Base-by-base conservation (phyloP, 2,113 vertebrate genomes). In the Sialia sialis region DNA sequence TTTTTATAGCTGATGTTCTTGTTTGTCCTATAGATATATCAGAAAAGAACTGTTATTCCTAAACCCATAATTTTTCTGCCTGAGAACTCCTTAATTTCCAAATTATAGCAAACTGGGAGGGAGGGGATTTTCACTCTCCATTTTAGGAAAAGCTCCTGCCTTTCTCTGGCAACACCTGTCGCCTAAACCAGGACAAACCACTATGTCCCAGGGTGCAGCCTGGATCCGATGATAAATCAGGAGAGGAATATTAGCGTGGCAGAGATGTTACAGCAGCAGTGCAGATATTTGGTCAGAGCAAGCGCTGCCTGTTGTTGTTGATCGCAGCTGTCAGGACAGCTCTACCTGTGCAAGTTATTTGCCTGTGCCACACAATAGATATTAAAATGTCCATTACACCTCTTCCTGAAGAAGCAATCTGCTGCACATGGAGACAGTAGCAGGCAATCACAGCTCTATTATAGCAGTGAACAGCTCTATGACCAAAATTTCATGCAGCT, bases 321-420 rank as follows among this genome's bases (percentile, higher is more conserved):
- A 76, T 91, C 2, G 0, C 29, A 43, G 36, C 73, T 94, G 89
- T 87, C 87, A 89, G 66, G 82, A 77, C 51, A 85, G 82, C 90
- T 84, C 72, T 89, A 32, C 39, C 69, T 90, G 64, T 2, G 2
- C 56, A 54, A 81, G 69, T 86, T 81, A 88, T 95, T 92, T 93
- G 68, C 62, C 72, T 82, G 12, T 63, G 66, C 81, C 89, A 68
- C 92, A 81, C 74, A 68, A 78, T 56, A 78, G 86, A 34, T 68
- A 95, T 94, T 96, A 78, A 96, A 95, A 94, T 68, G 69, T 43
- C 81, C 64, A 79, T 94, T 94, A 72, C 49, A 46, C 39, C 56
- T 82, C 74, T 75, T 95, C 63, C 82, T 91, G 76, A 79, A 91
- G 87, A 91, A 95, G 73, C 73, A 93, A 93, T 95, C 72, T 96